phyloP scores from a whole-genome alignment of 2,888 invertebrate genomes.

The Drosophila antonietae region DNA sequence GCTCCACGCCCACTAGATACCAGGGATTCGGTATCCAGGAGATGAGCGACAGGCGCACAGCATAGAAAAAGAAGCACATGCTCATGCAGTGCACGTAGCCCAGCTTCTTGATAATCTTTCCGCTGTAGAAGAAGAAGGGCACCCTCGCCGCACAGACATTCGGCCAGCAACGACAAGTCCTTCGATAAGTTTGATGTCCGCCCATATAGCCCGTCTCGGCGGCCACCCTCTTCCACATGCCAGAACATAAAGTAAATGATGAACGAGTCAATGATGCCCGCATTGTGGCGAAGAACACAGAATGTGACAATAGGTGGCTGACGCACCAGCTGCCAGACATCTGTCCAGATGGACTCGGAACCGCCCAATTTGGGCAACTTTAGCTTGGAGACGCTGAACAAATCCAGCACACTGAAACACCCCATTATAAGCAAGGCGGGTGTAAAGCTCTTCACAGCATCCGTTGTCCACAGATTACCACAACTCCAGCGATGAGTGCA shows the following conservation, averaged over 20 bases:
- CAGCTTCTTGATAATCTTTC: slow-evolving; percentile 91
- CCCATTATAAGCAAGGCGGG: slow-evolving; percentile 90
- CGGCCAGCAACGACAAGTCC: slow-evolving; percentile 91
- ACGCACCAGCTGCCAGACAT: slow-evolving; percentile 87
- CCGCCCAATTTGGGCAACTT: slow-evolving; percentile 89
- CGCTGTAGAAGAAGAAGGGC: slow-evolving; percentile 89
- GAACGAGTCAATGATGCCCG: slow-evolving; percentile 92
- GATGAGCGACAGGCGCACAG: slow-evolving; percentile 90
- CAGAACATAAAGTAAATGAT: slow-evolving; percentile 93
- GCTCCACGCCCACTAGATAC: slow-evolving; percentile 92
- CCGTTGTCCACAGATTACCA: slow-evolving; percentile 88
- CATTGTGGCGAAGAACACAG: slow-evolving; percentile 90
- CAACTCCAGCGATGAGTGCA: slow-evolving; percentile 89
- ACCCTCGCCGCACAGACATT: slow-evolving; percentile 92
- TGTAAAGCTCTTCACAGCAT: slow-evolving; percentile 87
- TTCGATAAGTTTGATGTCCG: slow-evolving; percentile 91
- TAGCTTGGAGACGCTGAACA: slow-evolving; percentile 87
- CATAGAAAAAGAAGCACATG: slow-evolving; percentile 91
- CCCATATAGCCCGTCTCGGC: slow-evolving; percentile 87
- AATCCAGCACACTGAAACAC: slow-evolving; percentile 88
- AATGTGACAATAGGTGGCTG: slow-evolving; percentile 89
- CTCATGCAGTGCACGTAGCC: slow-evolving; percentile 92
- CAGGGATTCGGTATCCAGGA: slow-evolving; percentile 92
- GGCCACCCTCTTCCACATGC: slow-evolving; percentile 92
- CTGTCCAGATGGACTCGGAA: slow-evolving; percentile 89